A percentile compares a stretch with the other conserved stretches of the same genome.
phyloP scores from a whole-genome alignment of 2,888 invertebrate genomes.

The Alentia gelatinosa region DNA sequence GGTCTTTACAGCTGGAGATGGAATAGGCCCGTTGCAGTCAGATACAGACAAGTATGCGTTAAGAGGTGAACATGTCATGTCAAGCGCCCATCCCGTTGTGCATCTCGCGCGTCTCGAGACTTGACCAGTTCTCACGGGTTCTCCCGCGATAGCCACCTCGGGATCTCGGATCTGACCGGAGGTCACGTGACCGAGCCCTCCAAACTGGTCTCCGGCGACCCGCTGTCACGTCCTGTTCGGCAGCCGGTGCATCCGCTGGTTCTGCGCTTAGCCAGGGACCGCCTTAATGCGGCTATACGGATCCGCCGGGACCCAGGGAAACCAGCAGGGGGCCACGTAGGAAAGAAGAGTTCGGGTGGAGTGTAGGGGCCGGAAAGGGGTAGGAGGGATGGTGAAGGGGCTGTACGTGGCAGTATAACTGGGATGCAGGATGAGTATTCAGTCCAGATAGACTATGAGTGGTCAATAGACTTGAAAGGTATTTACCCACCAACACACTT shows the following conservation, averaged over 20 bases:
- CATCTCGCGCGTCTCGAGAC: not conserved
- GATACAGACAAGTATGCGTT: not conserved
- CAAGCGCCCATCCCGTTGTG: not conserved
- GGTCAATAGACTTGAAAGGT: not conserved
- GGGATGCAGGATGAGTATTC: not conserved
- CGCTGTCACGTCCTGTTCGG: not conserved
- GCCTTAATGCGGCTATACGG: not conserved
- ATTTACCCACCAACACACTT: not conserved
- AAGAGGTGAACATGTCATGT: too few relatives aligned
- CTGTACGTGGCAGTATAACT: not conserved
- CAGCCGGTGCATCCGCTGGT: not conserved
- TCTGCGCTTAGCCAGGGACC: too few relatives aligned
- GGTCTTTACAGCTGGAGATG: too few relatives aligned
- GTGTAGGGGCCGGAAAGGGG: not conserved
- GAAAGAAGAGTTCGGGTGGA: too few relatives aligned
- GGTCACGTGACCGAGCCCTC: slow-evolving; percentile 23
- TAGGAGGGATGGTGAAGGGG: not conserved
- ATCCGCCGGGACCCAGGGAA: not conserved
- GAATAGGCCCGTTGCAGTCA: too few relatives aligned
- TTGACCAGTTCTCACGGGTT: not conserved
- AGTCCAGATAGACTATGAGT: not conserved
- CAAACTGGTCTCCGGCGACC: slow-evolving; percentile 7
- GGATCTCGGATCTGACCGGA: too few relatives aligned
- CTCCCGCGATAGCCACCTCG: not conserved
- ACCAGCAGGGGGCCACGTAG: too few relatives aligned